phyloP scores from a whole-genome alignment of 2,113 vertebrate genomes.

The Heterotilapia buettikoferi region DNA sequence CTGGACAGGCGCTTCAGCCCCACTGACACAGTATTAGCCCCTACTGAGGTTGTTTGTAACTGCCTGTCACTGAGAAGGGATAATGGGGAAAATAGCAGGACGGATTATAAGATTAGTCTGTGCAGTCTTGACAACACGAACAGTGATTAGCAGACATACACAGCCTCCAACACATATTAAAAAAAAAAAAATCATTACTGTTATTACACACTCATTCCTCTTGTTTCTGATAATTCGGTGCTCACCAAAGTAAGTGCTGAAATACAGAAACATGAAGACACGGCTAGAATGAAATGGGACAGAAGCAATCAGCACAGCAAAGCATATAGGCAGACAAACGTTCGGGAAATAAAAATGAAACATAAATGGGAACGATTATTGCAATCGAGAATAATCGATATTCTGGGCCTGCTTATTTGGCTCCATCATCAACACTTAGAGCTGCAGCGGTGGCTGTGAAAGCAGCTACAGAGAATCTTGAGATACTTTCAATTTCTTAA shows the following conservation, averaged over 20 bases:
- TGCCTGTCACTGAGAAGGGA: conserved; percentile 43
- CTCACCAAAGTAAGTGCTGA: not conserved
- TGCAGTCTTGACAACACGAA: conserved; percentile 7
- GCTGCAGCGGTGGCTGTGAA: not conserved
- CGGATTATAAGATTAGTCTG: conserved; percentile 45
- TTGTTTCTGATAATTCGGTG: not conserved
- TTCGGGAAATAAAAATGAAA: not conserved
- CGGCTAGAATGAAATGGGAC: not conserved
- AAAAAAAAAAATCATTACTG: not conserved
- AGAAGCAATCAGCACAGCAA: not conserved
- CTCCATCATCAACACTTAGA: not conserved
- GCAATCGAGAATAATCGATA: not conserved
- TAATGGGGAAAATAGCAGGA: conserved; percentile 44
- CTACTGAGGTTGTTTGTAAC: conserved; percentile 49
- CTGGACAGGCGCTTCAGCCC: conserved; percentile 22
- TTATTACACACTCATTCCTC: not conserved
- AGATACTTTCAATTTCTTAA: not conserved
- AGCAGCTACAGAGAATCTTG: not conserved
- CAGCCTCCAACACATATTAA: not conserved
- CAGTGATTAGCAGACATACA: conserved; percentile 9
- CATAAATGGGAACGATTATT: not conserved
- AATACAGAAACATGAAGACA: not conserved
- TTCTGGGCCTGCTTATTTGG: not conserved
- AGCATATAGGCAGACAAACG: not conserved
- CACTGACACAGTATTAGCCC: conserved; percentile 38